Base-by-base conservation (phyloP, 1,140 invertebrate genomes). In the Chlorops oryzae region DNA sequence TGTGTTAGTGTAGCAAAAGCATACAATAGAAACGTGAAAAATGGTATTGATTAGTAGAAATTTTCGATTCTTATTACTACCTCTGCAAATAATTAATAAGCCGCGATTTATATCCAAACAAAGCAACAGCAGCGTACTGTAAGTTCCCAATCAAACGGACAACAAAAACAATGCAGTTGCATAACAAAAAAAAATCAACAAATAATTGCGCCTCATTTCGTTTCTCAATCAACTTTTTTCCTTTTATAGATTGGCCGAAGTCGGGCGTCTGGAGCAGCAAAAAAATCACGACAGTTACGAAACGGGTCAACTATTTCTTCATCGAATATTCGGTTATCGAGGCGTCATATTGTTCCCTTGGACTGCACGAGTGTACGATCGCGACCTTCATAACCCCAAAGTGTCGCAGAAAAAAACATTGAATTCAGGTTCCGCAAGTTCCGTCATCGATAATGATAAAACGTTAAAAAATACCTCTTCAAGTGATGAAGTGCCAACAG, bases 281-380 rank as follows among this genome's bases (percentile, higher is more conserved):
- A 93, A 92, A 77, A 71, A 85, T 35, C 80, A 87, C 54, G 90
- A 90, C 32, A 90, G 92, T 76, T 97, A 96, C 78, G 88, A 92
- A 62, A 94, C 93, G 12, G 93, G 94, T 24, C 94, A 97, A 74
- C 75, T 96, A 35, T 96, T 98, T 71, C 76, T 98, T 18, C 95
- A 98, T 69, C 82, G 88, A 65, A 86, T 97, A 15, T 98, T 98
- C 77, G 92, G 93, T 13, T 98, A 98, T 72, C 78, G 95, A 61
- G 94, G 95, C 10, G 92, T 97, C 6, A 85, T 96, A 51, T 77
- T 98, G 18, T 97, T 97, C 73, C 93, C 94, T 5, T 98, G 94
- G 94, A 74, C 89, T 35, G 94, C 93, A 4, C 81, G 87, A 69
- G 92, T 97, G 10, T 96, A 94, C 65, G 94, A 98, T 64, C 79